Base-by-base conservation (phyloP, 2,888 invertebrate species). In the Lasioglossum malachurum region DNA sequence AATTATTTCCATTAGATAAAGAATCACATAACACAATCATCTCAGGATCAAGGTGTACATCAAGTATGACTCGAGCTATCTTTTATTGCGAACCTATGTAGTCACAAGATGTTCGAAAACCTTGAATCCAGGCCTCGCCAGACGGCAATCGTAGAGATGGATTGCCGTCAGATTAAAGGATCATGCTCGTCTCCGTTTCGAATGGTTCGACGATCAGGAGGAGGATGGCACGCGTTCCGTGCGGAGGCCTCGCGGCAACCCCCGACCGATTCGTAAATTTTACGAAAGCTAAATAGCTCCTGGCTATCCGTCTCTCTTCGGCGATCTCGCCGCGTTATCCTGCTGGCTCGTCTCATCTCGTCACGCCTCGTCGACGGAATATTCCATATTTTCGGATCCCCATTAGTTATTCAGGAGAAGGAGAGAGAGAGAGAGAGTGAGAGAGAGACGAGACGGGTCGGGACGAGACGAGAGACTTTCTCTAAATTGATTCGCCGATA, bases 371-470 rank as follows among this genome's bases (percentile, higher is more conserved):
- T 46, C 19, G 19, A 73, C 31, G 73, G 73, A 73, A 73, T 73
- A 73, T 46, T 73, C 44, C 46, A 73, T 49, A 73, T 46, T 73
- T 73, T 73, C 72, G 72, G 71, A 27, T 72, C 72, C 41, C 41
- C 46, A 72, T 72, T 72, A 72, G 72, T 72, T 72, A 72, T 72
- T 72, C 46, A 44, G 23, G 23, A 69, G 69, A 67, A 35, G 8
- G 16, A 35, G 64, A 16, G 64, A 35, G 19, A 16, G 16, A 16
- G 64, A 0, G 14, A 7, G 16, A 35, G 64, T 7, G 64, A 35
- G 19, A 16, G 16, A 16, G 64, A 0, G 14, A 7, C 16, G 16
- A 7, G 31, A 0, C 12, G 31, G 4, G 31, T 0, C 16, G n/a
- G 31, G 44, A 27, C 14, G n/a, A 14, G 44, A 27, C n/a, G 27